phyloP scores from a whole-genome alignment of 2,888 invertebrate species.

The Chymomyza procnemis region DNA sequence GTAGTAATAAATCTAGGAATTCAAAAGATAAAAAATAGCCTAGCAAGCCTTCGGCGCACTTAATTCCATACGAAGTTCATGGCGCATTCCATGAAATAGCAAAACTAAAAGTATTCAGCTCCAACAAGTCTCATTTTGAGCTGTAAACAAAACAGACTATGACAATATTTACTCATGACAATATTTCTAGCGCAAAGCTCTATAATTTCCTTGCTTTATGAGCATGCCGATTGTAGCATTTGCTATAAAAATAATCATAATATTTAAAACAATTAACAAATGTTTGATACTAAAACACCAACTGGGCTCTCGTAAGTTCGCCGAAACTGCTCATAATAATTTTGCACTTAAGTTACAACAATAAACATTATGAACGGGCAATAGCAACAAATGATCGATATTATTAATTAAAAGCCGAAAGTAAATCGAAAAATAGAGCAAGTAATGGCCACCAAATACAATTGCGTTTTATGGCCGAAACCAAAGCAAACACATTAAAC shows the following conservation, averaged over 20 bases:
- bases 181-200: too few species aligned
- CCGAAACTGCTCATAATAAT: constrained; percentile 37
- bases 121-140: too few species aligned
- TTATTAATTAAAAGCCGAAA: constrained; percentile 66
- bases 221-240: too few species aligned
- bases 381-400: not conserved
- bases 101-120: too few species aligned
- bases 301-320: constrained; percentile 59
- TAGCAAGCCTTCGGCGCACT: too few species aligned
- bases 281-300: constrained; percentile 37
- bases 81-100: too few species aligned
- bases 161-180: too few species aligned
- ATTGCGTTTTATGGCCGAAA: constrained; percentile 59
- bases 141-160: too few species aligned
- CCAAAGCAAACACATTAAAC: constrained; percentile 43
- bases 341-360: constrained; percentile 51
- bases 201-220: too few species aligned
- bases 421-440: constrained; percentile 26
- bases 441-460: constrained; percentile 34
- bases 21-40: too few species aligned
- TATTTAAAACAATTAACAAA: constrained; percentile 70
- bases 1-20: too few species aligned
- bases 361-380: constrained; percentile 46
- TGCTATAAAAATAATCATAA: constrained; percentile 66
- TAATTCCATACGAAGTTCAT: too few species aligned